Conservation (phyloP, 1,140 invertebrate species). For the Psilanteris sp. region DNA sequence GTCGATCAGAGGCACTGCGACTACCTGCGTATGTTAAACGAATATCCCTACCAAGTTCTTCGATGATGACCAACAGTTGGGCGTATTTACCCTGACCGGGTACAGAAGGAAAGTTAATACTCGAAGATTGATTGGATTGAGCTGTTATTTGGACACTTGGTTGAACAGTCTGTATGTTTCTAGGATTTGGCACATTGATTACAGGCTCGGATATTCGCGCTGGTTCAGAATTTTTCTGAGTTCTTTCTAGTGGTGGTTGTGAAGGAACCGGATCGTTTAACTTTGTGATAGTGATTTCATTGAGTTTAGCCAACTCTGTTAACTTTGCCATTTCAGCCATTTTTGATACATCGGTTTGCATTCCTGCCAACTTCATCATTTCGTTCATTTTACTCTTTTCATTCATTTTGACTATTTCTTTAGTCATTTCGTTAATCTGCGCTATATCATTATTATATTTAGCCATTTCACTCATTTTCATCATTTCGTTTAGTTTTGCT, state of each 20-base stretch:
- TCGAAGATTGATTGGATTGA: conserved; percentile 74
- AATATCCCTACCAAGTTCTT: conserved; percentile 91
- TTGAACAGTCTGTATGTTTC: conserved; percentile 76
- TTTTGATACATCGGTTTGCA: conserved; percentile 77
- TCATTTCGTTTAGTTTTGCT: conserved; percentile 78
- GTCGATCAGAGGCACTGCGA: conserved; percentile 87
- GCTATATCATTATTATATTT: conserved; percentile 78
- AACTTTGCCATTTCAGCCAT: conserved; percentile 79
- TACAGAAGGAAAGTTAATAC: conserved; percentile 76
- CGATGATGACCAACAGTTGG: conserved; percentile 89
- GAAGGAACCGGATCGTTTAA: conserved; percentile 73
- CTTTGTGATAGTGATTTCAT: conserved; percentile 79
- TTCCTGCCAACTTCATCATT: conserved; percentile 78
- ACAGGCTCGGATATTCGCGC: conserved; percentile 77
- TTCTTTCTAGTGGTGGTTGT: conserved; percentile 12
- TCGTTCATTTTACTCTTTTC: conserved; percentile 79
- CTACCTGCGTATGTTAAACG: conserved; percentile 90
- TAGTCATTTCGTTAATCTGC: conserved; percentile 78
- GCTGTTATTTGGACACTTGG: conserved; percentile 73
- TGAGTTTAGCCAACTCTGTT: conserved; percentile 77
- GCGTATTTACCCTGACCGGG: conserved; percentile 85
- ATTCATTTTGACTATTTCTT: conserved; percentile 78
- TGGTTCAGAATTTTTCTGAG: conserved; percentile 64
- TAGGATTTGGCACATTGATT: conserved; percentile 78
- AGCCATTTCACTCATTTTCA: conserved; percentile 78